phyloP scores from a whole-genome alignment of 1,140 invertebrate species.

The Agrypnia vestita region DNA sequence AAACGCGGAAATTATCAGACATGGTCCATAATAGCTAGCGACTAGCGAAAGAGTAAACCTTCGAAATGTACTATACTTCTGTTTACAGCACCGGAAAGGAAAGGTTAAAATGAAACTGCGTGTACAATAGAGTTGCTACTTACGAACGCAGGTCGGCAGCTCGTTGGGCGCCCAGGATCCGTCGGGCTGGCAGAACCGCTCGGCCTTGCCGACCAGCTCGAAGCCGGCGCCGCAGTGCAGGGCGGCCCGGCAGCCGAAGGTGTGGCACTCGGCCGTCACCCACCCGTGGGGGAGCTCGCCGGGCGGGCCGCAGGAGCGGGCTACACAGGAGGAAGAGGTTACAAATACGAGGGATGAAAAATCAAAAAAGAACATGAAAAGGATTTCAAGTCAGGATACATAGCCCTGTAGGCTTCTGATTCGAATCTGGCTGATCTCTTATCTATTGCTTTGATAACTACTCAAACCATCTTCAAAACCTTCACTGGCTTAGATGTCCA shows the following conservation, averaged over 20 bases:
- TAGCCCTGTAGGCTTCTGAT: too few species aligned
- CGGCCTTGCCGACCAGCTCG: conserved; percentile 88
- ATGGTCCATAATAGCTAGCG: too few species aligned
- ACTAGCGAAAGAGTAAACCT: too few species aligned
- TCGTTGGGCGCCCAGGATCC: conserved; percentile 92
- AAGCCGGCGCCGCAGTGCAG: conserved; percentile 95
- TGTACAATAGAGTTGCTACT: conserved; percentile 65
- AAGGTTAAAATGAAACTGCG: too few species aligned
- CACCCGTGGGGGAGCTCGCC: conserved; percentile 92
- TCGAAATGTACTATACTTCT: too few species aligned
- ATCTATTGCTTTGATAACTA: too few species aligned
- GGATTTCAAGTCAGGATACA: too few species aligned
- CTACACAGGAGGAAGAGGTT: conserved; percentile 68
- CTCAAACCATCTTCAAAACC: too few species aligned
- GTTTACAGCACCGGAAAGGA: too few species aligned
- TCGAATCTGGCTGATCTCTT: too few species aligned
- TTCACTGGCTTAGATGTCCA: too few species aligned
- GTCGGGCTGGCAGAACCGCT: conserved; percentile 89
- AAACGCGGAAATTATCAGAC: too few species aligned
- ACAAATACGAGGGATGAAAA: neutral
- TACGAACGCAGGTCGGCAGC: conserved; percentile 90
- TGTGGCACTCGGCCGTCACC: conserved; percentile 93
- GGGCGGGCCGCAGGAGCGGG: conserved; percentile 89
- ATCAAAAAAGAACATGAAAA: neutral
- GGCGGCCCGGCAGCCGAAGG: conserved; percentile 91